phyloP scores from a whole-genome alignment of 2,797 vertebrate genomes.

The Somateria mollissima region DNA sequence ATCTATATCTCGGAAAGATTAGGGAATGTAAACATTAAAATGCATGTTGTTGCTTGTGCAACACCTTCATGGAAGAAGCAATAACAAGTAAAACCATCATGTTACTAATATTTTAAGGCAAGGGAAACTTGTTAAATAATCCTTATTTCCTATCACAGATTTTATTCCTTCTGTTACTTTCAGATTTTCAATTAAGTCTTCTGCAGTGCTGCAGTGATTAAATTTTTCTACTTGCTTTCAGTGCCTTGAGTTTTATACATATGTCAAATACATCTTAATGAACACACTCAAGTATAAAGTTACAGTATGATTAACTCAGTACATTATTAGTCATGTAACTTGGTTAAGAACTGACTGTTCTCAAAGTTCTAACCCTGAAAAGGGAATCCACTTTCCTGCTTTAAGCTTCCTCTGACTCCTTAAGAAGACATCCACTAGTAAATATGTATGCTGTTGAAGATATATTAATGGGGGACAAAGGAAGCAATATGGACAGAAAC shows the following conservation, averaged over 20 bases:
- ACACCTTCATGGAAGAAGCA: background rate
- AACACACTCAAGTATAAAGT: background rate
- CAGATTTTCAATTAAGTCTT: constrained; percentile 13
- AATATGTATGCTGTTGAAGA: background rate
- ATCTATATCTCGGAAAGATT: background rate
- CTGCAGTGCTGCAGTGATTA: background rate
- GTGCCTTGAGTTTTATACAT: background rate
- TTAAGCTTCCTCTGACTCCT: background rate
- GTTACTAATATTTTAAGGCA: background rate
- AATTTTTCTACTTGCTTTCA: constrained; percentile 3
- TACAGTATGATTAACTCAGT: background rate
- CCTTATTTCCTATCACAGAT: background rate
- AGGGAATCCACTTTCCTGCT: background rate
- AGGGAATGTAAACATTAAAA: background rate
- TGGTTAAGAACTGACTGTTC: background rate
- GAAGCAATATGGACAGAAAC: background rate
- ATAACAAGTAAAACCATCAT: background rate
- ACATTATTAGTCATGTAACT: background rate
- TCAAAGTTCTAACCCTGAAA: background rate
- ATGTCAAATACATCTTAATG: background rate
- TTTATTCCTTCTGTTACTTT: background rate
- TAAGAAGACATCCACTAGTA: background rate
- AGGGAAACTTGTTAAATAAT: background rate
- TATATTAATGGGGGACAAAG: background rate
- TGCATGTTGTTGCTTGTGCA: background rate